Evolutionary conservation across 92 coral and sea anemone species (phyloP), one percentile per base, ranked within the genome.

Genomic region (Paramuricea clavata): DNA sequence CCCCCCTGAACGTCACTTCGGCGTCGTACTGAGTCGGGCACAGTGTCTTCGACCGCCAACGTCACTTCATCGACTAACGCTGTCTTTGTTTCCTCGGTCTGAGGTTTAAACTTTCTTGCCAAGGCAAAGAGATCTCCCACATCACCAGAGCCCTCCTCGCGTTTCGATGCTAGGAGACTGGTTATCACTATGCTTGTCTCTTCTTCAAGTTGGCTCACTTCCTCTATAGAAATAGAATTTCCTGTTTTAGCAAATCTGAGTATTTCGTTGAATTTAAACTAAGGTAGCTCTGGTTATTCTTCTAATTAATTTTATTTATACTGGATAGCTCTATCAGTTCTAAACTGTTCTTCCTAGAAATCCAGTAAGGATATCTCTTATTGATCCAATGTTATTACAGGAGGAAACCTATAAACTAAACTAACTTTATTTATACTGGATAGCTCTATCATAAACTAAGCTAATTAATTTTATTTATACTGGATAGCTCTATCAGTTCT

Each of bases 1-100:
- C 3, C 19, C 11, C 30, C 15, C 26, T 30, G 23, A 34, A 43
- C 12, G 1, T 21, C 47, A 34, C 17, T 8, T 23, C 49, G 76
- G 42, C 76, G 43, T 31, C 33, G 0, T n/a, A 70, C 76, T 7
- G 42, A 7, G 4, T 42, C n/a, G 1, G 57, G 33, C 0, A 73
- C 79, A 19, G 30, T 21, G 11, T 31, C 57, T 22, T 39, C 41
- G 11, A 73, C 57, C 9, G 41, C 31, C 2, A 13, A 67, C 23
- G 34, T 27, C 10, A 76, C 67, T 15, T n/a, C 26, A 27, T 26
- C 21, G 0, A 22, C 35, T 9, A 76, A 15, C 4, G 54, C 64
- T 54, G 3, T 10, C 28, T 76, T 76, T 0, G 82, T 5, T 27
- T 54, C 82, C 7, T 76, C 82, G 34, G 42, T 76, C 34, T 49